Percentiles rank a stretch among this genome's conserved stretches.
Conservation (phyloP, 2,888 invertebrate genomes). For the Exocentrus adspersus region DNA sequence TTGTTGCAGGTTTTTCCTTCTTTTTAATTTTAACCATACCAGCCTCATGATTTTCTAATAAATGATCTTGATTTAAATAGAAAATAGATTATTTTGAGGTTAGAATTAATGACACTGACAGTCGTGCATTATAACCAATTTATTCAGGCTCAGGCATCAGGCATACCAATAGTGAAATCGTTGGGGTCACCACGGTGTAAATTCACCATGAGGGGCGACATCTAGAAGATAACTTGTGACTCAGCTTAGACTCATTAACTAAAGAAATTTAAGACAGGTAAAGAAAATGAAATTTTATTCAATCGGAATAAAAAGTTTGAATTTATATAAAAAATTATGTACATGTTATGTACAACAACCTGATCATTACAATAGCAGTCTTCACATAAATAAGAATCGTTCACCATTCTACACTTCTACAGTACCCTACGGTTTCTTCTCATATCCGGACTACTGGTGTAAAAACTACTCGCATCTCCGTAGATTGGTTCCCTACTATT, state of each 20-base stretch:
- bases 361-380: slow-evolving; percentile 32
- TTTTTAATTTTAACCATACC: slow-evolving; percentile 33
- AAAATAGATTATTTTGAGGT: too few relatives aligned
- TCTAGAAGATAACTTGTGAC: too few relatives aligned
- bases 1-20: slow-evolving; percentile 24
- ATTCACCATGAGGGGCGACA: too few relatives aligned
- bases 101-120: too few relatives aligned
- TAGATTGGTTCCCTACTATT: slow-evolving; percentile 54
- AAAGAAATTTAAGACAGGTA: neutral
- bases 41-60: slow-evolving; percentile 31
- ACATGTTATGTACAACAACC: slow-evolving; percentile 30
- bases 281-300: slow-evolving; percentile 17
- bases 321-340: slow-evolving; percentile 12
- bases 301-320: neutral
- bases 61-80: neutral
- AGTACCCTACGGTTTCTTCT: slow-evolving; percentile 52
- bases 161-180: too few relatives aligned
- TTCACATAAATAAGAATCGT: slow-evolving; percentile 18
- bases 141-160: too few relatives aligned
- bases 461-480: slow-evolving; percentile 58
- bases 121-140: too few relatives aligned
- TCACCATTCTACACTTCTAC: slow-evolving; percentile 13
- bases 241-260: too few relatives aligned
- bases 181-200: too few relatives aligned
- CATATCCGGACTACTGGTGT: slow-evolving; percentile 55